Conservation (phyloP, 1,140 invertebrate species). For the Cheumatopsyche charites region DNA sequence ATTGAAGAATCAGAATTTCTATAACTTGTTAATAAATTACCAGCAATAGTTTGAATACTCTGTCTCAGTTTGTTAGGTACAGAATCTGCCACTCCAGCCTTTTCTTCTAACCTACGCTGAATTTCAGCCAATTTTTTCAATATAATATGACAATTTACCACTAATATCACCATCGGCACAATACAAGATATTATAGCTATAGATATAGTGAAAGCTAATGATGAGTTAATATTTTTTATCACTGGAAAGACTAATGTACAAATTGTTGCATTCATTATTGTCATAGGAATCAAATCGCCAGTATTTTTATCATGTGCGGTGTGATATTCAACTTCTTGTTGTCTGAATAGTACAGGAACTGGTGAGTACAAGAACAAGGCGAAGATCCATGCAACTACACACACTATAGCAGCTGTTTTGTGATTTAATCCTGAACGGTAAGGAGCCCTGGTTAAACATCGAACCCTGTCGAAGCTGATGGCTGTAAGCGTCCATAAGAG, state of each 20-base stretch:
- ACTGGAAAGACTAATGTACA: conserved; percentile 66
- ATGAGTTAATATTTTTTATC: conserved; percentile 58
- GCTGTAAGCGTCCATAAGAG: conserved; percentile 67
- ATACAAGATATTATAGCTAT: conserved; percentile 61
- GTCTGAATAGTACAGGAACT: conserved; percentile 62
- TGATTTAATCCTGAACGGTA: conserved; percentile 63
- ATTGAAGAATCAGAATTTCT: conserved; percentile 14
- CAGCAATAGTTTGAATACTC: conserved; percentile 40
- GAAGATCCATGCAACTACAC: conserved; percentile 59
- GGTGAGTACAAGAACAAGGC: conserved; percentile 62
- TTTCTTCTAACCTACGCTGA: conserved; percentile 39
- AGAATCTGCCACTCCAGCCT: conserved; percentile 21
- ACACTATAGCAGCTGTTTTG: conserved; percentile 55
- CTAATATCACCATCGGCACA: conserved; percentile 63
- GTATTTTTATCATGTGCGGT: conserved; percentile 12
- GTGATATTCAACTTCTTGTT: conserved; percentile 50
- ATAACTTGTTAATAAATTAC: conserved; percentile 26
- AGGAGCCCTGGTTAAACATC: conserved; percentile 64
- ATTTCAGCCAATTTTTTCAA: conserved; percentile 57
- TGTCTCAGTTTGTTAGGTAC: conserved; percentile 35
- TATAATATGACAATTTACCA: conserved; percentile 65
- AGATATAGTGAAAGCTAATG: conserved; percentile 63
- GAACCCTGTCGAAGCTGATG: conserved; percentile 66
- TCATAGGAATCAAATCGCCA: background rate
- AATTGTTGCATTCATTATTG: conserved; percentile 51